phyloP scores from a whole-genome alignment of 2,113 vertebrate species.

The Coryphaenoides rupestris region DNA sequence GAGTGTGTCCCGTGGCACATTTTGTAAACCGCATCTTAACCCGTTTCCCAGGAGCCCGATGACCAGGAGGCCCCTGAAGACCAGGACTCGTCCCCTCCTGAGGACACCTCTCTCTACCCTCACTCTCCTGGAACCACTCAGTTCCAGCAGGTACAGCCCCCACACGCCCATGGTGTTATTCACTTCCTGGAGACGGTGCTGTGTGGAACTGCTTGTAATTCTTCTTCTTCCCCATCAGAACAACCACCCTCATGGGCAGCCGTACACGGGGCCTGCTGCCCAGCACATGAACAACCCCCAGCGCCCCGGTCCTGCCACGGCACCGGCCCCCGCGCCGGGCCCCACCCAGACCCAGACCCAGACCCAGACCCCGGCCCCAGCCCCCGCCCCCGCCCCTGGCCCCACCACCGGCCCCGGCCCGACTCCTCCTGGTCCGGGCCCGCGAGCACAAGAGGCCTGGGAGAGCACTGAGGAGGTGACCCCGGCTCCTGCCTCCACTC shows the following conservation, averaged over 20 bases:
- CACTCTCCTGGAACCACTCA: constrained; percentile 94
- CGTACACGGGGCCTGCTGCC: constrained; percentile 96
- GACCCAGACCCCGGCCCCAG: constrained; percentile 30
- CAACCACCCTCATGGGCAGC: constrained; percentile 98
- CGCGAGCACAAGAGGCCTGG: constrained; percentile 98
- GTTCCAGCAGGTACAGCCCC: constrained; percentile 86
- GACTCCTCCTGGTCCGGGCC: constrained; percentile 69
- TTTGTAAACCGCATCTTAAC: constrained; percentile 1
- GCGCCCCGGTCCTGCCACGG: constrained; percentile 79
- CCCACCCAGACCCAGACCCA: constrained; percentile 41
- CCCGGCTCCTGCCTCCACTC: constrained; percentile 71
- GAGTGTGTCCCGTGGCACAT: neutral
- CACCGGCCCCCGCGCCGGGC: constrained; percentile 56
- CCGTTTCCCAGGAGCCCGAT: constrained; percentile 86
- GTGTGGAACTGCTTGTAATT: neutral
- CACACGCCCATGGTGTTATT: too few species aligned
- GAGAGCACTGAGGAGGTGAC: constrained; percentile 94
- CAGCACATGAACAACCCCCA: constrained; percentile 99
- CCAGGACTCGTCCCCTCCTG: constrained; percentile 95
- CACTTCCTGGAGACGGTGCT: too few species aligned
- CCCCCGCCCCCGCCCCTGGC: constrained; percentile 48
- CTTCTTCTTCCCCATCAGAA: constrained; percentile 70
- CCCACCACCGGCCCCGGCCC: constrained; percentile 39
- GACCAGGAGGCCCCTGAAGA: constrained; percentile 97
- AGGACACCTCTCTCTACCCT: constrained; percentile 95